A percentile compares a stretch with the other conserved stretches of the same genome.
These are phyloP conservation scores for Drosophila eugracilis DNA, from an alignment of 1,140 invertebrate genomes.

Conservation along the genomic window DNA sequence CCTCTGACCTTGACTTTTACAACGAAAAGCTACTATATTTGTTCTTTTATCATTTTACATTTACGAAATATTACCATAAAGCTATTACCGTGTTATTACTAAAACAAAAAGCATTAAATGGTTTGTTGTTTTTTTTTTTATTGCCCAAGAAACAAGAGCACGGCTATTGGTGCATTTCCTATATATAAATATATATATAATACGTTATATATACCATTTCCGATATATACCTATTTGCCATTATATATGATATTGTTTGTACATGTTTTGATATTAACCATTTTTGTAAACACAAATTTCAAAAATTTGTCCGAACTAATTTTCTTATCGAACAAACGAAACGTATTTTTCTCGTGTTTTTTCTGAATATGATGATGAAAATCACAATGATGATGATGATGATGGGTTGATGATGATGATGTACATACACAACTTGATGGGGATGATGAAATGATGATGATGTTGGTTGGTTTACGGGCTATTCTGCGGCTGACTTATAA, in stretches of 20 bases:
- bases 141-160: slow-evolving; percentile 43
- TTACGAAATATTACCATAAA: slow-evolving; percentile 3
- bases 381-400: slow-evolving; percentile 83
- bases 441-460: slow-evolving; percentile 58
- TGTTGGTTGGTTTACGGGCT: slow-evolving; percentile 66
- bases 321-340: slow-evolving; percentile 85
- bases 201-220: slow-evolving; percentile 46
- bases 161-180: slow-evolving; percentile 44
- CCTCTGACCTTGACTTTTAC: neutral
- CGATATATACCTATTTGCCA: slow-evolving; percentile 58
- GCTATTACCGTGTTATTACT: slow-evolving; percentile 6
- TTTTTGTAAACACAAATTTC: slow-evolving; percentile 76
- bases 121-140: slow-evolving; percentile 42
- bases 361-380: slow-evolving; percentile 85
- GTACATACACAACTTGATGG: slow-evolving; percentile 78
- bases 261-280: slow-evolving; percentile 79
- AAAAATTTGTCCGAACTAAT: slow-evolving; percentile 85
- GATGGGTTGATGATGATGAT: slow-evolving; percentile 75
- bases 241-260: slow-evolving; percentile 67
- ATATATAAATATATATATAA: slow-evolving; percentile 53
- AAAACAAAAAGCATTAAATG: neutral
- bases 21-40: slow-evolving; percentile 28
- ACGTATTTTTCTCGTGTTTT: slow-evolving; percentile 85
- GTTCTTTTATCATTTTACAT: slow-evolving; percentile 56
- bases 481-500: slow-evolving; percentile 36